Evolutionary conservation across 1,140 invertebrate genomes (phyloP), one percentile per base, ranked within the genome.

Genomic region (Venustaconcha ellipsiformis): DNA sequence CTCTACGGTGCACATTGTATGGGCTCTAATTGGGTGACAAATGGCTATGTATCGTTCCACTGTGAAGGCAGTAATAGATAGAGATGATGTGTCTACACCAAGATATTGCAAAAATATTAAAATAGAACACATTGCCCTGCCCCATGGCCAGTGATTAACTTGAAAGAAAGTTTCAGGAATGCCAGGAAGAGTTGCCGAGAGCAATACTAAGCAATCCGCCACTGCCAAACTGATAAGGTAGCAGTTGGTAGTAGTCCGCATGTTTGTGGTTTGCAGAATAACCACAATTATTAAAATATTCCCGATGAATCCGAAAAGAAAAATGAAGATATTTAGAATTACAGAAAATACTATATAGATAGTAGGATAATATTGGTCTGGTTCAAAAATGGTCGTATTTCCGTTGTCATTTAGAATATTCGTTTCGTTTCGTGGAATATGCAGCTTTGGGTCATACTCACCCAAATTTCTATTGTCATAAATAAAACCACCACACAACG

Each of bases 11-110:
- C 92, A 93, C 66, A 93, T 23, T 92, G 92, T 96, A 85, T 97
- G 96, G 0, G 95, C 94, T 80, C 95, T 91, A 82, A 99, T 95
- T 1, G 97, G 96, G 87, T 97, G 94, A 89, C 96, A 98, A 82
- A 99, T 98, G 30, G 96, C 96, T 57, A 99, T 93, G 88, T 98
- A 99, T 71, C 97, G 90, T 88, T 99, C 97, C 17, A 98, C 93
- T 0, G 97, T 98, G 89, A 99, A 99, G 1, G 96, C 95, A 0
- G 95, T 96, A 71, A 97, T 97, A 14, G 95, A 96, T 65, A 99
- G 90, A 0, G 99, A 94, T 0, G 97, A 97, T 0, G 96, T 96
- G 85, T 95, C 94, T 74, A 94, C 93, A 5, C 94, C 94, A 14
- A 94, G 86, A 86, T 93, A 92, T 80, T 94, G 93, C 6, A 92